phyloP scores from a whole-genome alignment of 2,113 vertebrate species.

The Ceyx cyanopectus region DNA sequence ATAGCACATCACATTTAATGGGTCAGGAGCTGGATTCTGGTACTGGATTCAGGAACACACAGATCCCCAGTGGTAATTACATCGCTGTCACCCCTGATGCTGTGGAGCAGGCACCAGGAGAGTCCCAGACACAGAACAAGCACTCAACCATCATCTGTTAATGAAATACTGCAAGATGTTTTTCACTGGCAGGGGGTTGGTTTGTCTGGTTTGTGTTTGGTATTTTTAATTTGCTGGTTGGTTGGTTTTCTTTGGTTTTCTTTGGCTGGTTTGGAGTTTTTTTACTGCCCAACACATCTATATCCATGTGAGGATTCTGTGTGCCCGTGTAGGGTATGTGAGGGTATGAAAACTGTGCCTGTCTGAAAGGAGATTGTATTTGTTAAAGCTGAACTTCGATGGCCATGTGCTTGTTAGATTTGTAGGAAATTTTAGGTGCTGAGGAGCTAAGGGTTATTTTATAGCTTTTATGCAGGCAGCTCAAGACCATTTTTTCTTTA shows the following conservation, averaged over 20 bases:
- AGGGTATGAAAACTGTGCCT: neutral
- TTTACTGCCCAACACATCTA: neutral
- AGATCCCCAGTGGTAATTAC: too few relatives aligned
- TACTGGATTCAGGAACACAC: too few relatives aligned
- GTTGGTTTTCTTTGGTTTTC: neutral
- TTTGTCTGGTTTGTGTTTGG: neutral
- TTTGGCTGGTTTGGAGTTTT: neutral
- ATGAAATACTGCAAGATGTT: neutral
- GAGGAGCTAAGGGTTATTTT: neutral
- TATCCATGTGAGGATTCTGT: neutral
- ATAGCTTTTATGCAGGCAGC: neutral
- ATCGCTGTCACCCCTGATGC: too few relatives aligned
- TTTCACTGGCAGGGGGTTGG: neutral
- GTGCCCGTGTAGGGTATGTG: too few relatives aligned
- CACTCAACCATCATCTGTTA: neutral
- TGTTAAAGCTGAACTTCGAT: neutral
- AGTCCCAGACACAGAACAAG: neutral
- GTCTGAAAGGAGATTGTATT: neutral
- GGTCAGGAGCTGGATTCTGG: too few relatives aligned
- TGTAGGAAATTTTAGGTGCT: neutral
- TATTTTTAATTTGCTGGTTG: too few relatives aligned
- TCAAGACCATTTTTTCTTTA: neutral
- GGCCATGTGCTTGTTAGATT: neutral
- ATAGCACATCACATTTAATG: constrained; percentile 54
- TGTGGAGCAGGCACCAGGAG: too few relatives aligned